Evolutionary conservation across 2,797 vertebrate species (phyloP), one percentile per base, ranked within the genome.

Genomic region (Phaenicophaeus curvirostris): DNA sequence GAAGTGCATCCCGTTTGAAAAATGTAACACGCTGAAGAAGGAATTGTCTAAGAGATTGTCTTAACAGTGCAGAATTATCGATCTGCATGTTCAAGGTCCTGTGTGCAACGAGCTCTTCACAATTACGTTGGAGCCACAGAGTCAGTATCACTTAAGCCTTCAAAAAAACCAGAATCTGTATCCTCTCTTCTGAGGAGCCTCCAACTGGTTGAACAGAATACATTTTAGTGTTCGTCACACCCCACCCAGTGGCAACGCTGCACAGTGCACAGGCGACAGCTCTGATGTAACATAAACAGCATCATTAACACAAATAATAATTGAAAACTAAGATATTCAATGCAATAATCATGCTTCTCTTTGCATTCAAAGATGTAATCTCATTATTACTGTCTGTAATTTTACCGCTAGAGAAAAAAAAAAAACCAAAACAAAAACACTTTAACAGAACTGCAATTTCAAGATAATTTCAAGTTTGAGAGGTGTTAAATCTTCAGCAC

Each of bases 121-220:
- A 72, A 27, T 15, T 3, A 3, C 0, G 1, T 33, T 8, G 28
- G 53, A 71, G 41, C 9, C 25, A 48, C 30, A 23, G n/a, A 42
- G 63, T 28, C 7, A 8, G 0, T 2, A 37, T 2, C 30, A 53
- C 5, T 57, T 9, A 4, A 19, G 13, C 42, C 44, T 5, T 57
- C 33, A 51, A 48, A 37, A 37, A 69, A 6, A 7, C 2, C 2
- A 3, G 15, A 71, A 23, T 0, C 12, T 19, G 66, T 18, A 74
- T 1, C 35, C 13, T 15, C 28, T 31, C 62, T 59, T 33, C 46
- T 25, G 1, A 11, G 19, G 18, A 68, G 53, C 23, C 4, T 18
- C 35, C 5, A n/a, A 37, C 54, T 81, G 16, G 0, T 0, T n/a
- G 16, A 84, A 31, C 3, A 1, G 3, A 18, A 17, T 5, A 4